Percentiles rank a stretch among this genome's conserved stretches.
Evolutionary conservation across 2,888 invertebrate species (phyloP).

Genomic region (Trimorus sp.): DNA sequence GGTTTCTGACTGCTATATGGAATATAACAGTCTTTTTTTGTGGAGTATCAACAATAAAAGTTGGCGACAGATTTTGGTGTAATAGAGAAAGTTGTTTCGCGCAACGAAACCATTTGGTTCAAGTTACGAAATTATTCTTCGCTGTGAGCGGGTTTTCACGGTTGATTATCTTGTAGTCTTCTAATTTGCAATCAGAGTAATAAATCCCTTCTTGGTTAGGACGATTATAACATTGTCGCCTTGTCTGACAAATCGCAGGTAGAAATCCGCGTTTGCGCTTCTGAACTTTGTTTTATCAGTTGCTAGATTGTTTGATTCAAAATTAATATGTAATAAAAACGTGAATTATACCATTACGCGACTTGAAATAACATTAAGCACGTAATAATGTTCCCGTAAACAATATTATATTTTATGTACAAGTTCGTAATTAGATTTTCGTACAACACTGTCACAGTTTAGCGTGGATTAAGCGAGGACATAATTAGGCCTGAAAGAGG

Average conservation of each 20-base stretch:
- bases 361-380: conserved; percentile 31
- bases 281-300: conserved; percentile 18
- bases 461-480: conserved; percentile 28
- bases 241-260: conserved; percentile 1
- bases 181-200: conserved; percentile 8
- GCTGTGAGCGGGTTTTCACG: too few relatives aligned
- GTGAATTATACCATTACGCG: conserved; percentile 23
- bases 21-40: too few relatives aligned
- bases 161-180: background rate
- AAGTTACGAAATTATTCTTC: too few relatives aligned
- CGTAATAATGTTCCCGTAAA: conserved; percentile 29
- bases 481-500: conserved; percentile 46
- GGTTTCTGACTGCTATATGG: too few relatives aligned
- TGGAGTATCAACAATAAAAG: too few relatives aligned
- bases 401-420: conserved; percentile 47
- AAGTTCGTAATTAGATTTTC: conserved; percentile 50
- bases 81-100: too few relatives aligned
- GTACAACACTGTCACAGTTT: conserved; percentile 39
- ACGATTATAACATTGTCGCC: conserved; percentile 17
- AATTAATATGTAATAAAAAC: conserved; percentile 25
- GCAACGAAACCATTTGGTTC: too few relatives aligned
- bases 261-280: background rate
- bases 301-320: conserved; percentile 10
- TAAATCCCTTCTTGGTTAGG: conserved; percentile 17
- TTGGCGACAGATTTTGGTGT: too few relatives aligned